A percentile compares a stretch with the other conserved stretches of the same genome.
These are phyloP conservation scores for Trichosurus vulpecula DNA, from an alignment of 2,797 vertebrate genomes.

Conservation along the genomic window DNA sequence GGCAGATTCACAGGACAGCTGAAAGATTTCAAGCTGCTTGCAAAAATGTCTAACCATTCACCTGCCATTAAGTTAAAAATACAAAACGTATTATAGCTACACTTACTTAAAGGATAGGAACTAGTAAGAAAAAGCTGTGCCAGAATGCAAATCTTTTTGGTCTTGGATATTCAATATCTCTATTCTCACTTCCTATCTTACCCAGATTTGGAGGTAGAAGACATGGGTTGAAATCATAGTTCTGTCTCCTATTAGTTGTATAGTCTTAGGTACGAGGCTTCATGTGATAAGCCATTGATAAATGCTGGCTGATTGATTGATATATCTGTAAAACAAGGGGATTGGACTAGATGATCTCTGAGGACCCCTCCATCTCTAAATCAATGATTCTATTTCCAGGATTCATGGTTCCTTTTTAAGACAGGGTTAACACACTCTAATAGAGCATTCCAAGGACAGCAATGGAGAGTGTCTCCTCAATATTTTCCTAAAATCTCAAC, in stretches of 20 bases:
- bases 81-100: not conserved
- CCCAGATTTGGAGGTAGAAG: not conserved
- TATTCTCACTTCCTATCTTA: slow-evolving; percentile 58
- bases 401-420: slow-evolving; percentile 42
- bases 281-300: not conserved
- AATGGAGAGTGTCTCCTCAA: slow-evolving; percentile 79
- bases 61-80: slow-evolving; percentile 31
- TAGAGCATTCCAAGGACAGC: slow-evolving; percentile 81
- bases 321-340: not conserved
- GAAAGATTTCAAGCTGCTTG: slow-evolving; percentile 60
- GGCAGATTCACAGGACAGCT: slow-evolving; percentile 67
- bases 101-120: slow-evolving; percentile 46
- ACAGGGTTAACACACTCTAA: slow-evolving; percentile 80
- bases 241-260: not conserved
- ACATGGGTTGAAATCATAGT: not conserved
- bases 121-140: slow-evolving; percentile 56
- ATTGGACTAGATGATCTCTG: not conserved
- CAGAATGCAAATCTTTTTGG: slow-evolving; percentile 6
- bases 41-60: slow-evolving; percentile 48
- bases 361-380: slow-evolving; percentile 4
- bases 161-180: slow-evolving; percentile 62
- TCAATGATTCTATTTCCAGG: slow-evolving; percentile 25
- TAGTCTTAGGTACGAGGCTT: not conserved
- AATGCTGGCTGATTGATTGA: not conserved
- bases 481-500: slow-evolving; percentile 83